These are phyloP conservation scores for Phylloscopus collybita DNA, from an alignment of 2,797 vertebrate genomes.

Conservation along the genomic window DNA sequence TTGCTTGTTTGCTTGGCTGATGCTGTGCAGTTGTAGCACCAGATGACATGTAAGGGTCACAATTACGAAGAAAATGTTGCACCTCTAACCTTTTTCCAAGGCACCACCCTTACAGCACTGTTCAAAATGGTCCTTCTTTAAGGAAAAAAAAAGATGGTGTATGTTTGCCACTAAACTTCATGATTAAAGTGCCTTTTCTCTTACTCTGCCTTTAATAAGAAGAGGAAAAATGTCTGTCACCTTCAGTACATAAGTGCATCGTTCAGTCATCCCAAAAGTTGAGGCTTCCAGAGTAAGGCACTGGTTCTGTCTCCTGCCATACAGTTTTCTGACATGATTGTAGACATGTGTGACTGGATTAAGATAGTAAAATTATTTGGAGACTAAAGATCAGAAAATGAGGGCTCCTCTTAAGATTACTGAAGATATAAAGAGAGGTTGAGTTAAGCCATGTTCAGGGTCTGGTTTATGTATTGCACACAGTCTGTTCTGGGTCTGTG, in stretches of 20 bases:
- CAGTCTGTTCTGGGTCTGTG: neutral
- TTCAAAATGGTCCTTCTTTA: neutral
- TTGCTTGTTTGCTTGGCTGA: neutral
- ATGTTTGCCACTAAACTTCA: neutral
- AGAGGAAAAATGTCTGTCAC: neutral
- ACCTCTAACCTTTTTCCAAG: neutral
- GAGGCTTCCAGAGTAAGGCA: neutral
- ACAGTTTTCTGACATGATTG: neutral
- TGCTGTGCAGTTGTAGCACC: neutral
- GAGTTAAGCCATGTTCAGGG: neutral
- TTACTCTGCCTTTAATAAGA: neutral
- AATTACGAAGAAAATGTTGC: neutral
- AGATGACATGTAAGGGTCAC: neutral
- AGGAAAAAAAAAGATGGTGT: neutral
- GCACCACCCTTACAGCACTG: neutral
- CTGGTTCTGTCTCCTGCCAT: neutral
- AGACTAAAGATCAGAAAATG: neutral
- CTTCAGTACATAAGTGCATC: rapidly evolving
- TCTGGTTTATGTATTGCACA: neutral
- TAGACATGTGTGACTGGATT: neutral
- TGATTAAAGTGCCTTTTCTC: neutral
- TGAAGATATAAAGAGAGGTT: neutral
- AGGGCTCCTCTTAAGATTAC: neutral
- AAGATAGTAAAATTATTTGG: neutral
- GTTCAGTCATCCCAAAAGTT: neutral